phyloP scores from a whole-genome alignment of 1,140 invertebrate genomes.

The Trialeurodes vaporariorum region DNA sequence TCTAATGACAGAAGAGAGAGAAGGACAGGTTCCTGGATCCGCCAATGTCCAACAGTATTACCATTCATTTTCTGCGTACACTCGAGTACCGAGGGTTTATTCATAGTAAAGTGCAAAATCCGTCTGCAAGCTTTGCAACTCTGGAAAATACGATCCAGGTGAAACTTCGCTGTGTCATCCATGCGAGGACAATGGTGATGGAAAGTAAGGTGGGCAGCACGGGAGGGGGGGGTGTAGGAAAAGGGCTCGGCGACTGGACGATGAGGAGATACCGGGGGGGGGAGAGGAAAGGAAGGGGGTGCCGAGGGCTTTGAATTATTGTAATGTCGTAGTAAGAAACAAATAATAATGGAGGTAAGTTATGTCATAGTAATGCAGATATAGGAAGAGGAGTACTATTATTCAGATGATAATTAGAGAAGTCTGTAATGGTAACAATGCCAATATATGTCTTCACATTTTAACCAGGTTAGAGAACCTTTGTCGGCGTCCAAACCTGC shows the following conservation, averaged over 20 bases:
- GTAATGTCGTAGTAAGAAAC: background rate
- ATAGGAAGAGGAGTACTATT: background rate
- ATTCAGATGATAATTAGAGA: background rate
- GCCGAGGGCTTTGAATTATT: background rate
- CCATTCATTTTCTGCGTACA: no score
- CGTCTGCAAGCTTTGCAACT: no score
- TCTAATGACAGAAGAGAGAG: no score
- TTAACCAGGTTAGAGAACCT: background rate
- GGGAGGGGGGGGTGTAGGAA: background rate
- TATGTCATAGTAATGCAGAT: background rate
- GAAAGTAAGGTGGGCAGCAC: background rate
- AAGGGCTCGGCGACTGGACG: no score
- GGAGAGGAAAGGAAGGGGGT: background rate
- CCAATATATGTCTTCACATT: background rate
- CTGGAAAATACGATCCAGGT: no score
- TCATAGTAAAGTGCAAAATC: no score
- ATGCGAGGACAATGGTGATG: no score
- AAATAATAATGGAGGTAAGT: conserved; percentile 1
- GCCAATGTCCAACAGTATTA: no score
- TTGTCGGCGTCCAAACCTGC: background rate
- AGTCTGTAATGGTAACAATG: background rate
- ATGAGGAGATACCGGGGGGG: background rate
- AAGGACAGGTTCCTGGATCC: no score
- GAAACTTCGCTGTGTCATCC: background rate
- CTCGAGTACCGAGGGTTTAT: no score